These are phyloP conservation scores for Hyperoplus lanceolatus DNA, from an alignment of 2,797 vertebrate genomes.

Conservation along the genomic window DNA sequence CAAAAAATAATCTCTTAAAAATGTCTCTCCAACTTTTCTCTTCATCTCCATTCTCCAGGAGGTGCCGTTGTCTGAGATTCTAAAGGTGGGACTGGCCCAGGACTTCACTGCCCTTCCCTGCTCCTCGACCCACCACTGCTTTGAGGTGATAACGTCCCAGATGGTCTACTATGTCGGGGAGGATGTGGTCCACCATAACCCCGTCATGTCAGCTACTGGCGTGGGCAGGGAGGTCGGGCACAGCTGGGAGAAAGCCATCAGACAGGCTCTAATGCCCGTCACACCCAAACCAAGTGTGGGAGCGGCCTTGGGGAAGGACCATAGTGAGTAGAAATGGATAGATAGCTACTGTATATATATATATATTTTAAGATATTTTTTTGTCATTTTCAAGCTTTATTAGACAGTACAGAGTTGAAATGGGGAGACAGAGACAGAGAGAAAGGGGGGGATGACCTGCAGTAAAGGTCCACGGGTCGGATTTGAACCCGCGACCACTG, in stretches of 20 bases:
- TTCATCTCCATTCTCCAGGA: slow-evolving; percentile 78
- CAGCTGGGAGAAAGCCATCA: slow-evolving; percentile 94
- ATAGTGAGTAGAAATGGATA: slow-evolving; percentile 89
- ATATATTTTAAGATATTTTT: too few relatives aligned
- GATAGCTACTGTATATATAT: too few relatives aligned
- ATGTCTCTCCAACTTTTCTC: too few relatives aligned
- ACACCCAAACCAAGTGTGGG: slow-evolving; percentile 92
- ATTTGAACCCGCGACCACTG: too few relatives aligned
- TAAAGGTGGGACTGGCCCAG: slow-evolving; percentile 89
- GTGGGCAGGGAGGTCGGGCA: slow-evolving; percentile 91
- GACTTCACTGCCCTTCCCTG: slow-evolving; percentile 87
- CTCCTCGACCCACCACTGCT: slow-evolving; percentile 93
- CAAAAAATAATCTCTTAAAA: neutral
- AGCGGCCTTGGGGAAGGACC: slow-evolving; percentile 90
- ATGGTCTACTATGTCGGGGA: slow-evolving; percentile 95
- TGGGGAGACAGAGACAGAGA: too few relatives aligned
- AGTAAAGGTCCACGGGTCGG: too few relatives aligned
- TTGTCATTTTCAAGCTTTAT: too few relatives aligned
- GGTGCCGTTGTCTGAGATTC: slow-evolving; percentile 96
- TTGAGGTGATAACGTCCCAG: slow-evolving; percentile 93
- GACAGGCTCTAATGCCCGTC: slow-evolving; percentile 96
- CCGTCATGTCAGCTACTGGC: slow-evolving; percentile 87
- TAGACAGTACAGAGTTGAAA: too few relatives aligned
- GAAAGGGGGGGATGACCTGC: too few relatives aligned
- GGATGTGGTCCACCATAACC: slow-evolving; percentile 85